These are phyloP conservation scores for Helicoverpa armigera DNA, from an alignment of 1,140 invertebrate genomes.

Conservation along the genomic window DNA sequence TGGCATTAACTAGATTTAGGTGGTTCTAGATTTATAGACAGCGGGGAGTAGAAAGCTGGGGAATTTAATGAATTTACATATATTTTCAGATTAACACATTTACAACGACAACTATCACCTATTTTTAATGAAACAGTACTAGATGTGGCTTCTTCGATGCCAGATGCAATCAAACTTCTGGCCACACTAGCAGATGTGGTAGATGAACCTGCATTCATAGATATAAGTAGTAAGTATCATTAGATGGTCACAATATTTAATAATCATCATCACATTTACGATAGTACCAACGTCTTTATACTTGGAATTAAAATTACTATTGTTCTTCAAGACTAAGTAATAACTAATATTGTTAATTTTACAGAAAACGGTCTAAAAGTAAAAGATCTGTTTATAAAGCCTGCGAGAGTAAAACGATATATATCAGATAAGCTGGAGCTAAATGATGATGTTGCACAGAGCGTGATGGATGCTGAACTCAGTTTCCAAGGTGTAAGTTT, in stretches of 20 bases:
- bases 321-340: too few relatives aligned
- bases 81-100: conserved; percentile 71
- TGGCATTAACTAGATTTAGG: too few relatives aligned
- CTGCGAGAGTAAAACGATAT: conserved; percentile 80
- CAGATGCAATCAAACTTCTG: conserved; percentile 87
- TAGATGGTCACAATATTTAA: too few relatives aligned
- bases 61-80: background rate
- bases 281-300: too few relatives aligned
- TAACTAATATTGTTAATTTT: conserved; percentile 52
- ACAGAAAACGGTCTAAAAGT: conserved; percentile 86
- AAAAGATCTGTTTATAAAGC: conserved; percentile 86
- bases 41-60: too few relatives aligned
- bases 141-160: conserved; percentile 85
- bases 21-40: too few relatives aligned
- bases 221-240: conserved; percentile 85
- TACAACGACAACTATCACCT: conserved; percentile 70
- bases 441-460: conserved; percentile 74
- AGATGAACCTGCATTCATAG: conserved; percentile 87
- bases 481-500: conserved; percentile 87
- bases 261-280: too few relatives aligned
- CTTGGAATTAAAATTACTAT: too few relatives aligned
- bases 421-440: conserved; percentile 75
- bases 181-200: conserved; percentile 87
- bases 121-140: conserved; percentile 74
- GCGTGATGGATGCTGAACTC: conserved; percentile 83